Evolutionary conservation across 2,797 vertebrate genomes (phyloP), one percentile per base, ranked within the genome.

Genomic region (Pempheris klunzingeri): DNA sequence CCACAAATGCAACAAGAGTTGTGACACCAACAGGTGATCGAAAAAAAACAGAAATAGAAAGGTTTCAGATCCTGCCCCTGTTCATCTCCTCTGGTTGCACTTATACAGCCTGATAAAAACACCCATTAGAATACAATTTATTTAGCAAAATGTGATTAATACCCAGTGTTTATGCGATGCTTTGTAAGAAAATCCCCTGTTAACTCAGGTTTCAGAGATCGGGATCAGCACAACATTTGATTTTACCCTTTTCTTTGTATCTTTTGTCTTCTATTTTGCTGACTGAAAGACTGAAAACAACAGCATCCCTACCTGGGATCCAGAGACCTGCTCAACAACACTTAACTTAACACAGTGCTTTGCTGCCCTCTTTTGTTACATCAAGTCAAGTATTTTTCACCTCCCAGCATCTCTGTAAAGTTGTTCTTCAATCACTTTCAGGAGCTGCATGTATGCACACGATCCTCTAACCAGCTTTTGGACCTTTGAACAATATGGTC

Each of bases 41-140:
- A 15, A 55, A 43, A 55, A 43, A 76, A 77, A 64, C 57, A 64
- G 70, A 67, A 63, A 24, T 38, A 63, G 28, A 26, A 22, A 26
- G 24, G 34, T 63, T 34, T 78, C 63, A 7, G 14, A 71, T 68
- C 43, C 58, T 61, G 22, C 5, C 11, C 17, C 6, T 2, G 24
- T 39, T 44, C 20, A 4, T 68, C 9, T 8, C 20, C 20, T 58
- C 9, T 14, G 17, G 12, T 71, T 71, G 26, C 36, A 26, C 5
- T 15, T 20, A 36, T 52, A 66, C 18, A 22, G 2, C 4, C 32
- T 20, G 5, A 15, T 9, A 4, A 53, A n/a, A 52, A 66, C 55
- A 50, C 5, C 44, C 54, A 30, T 15, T 34, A 5, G 11, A 65
- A 26, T 26, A 34, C 36, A 1, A 13, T 18, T 43, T n/a, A 7